phyloP scores from a whole-genome alignment of 2,797 vertebrate species.

The Eulemur mongoz region DNA sequence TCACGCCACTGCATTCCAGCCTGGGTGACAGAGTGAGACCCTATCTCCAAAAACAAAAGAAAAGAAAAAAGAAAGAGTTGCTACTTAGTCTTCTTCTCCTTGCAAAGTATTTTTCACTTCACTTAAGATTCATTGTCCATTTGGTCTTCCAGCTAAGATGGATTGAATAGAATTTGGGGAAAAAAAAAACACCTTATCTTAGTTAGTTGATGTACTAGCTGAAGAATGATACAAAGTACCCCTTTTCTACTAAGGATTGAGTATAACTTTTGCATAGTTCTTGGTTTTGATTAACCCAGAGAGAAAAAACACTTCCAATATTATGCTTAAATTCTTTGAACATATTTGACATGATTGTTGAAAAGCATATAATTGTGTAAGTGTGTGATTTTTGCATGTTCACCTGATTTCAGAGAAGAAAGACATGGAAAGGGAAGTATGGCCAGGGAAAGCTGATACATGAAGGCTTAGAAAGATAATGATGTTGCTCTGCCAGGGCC shows the following conservation, averaged over 20 bases:
- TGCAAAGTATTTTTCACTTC: conserved; percentile 56
- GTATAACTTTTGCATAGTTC: conserved; percentile 28
- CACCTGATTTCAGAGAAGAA: conserved; percentile 62
- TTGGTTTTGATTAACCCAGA: conserved; percentile 51
- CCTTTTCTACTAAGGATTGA: conserved; percentile 42
- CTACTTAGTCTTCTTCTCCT: conserved; percentile 48
- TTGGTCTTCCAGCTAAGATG: not conserved
- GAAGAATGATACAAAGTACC: conserved; percentile 43
- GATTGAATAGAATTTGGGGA: not conserved
- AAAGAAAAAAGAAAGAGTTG: not conserved
- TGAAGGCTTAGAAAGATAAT: conserved; percentile 67
- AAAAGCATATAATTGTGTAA: conserved; percentile 23
- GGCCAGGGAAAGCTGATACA: conserved; percentile 70
- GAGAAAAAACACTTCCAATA: not conserved
- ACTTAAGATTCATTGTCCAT: conserved; percentile 40
- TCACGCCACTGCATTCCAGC: too few relatives aligned
- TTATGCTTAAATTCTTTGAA: conserved; percentile 50
- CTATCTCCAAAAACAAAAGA: too few relatives aligned
- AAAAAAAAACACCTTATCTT: not conserved
- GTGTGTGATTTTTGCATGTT: conserved; percentile 62
- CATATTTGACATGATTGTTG: conserved; percentile 39
- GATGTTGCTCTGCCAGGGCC: conserved; percentile 53
- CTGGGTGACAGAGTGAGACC: too few relatives aligned
- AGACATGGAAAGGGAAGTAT: conserved; percentile 64
- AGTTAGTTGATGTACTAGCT: conserved; percentile 38